Conservation (phyloP, 1,140 invertebrate species). For the Monochamus saltuarius region DNA sequence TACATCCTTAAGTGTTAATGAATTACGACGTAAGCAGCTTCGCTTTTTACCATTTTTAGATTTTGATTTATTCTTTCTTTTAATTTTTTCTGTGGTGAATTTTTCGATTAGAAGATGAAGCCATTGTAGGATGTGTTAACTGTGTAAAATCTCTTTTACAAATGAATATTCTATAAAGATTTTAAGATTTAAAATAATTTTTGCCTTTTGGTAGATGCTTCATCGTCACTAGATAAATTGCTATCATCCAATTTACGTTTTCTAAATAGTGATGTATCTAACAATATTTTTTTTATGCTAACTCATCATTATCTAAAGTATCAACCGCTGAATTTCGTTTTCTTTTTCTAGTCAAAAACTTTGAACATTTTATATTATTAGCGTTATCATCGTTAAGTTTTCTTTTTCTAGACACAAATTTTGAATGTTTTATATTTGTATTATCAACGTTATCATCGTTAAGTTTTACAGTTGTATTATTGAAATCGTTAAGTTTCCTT, state of each 20-base stretch:
- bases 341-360: too few relatives aligned
- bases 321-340: too few relatives aligned
- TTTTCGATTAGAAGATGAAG: background rate
- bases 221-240: background rate
- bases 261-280: background rate
- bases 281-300: slow-evolving; percentile 7
- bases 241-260: background rate
- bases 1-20: slow-evolving; percentile 17
- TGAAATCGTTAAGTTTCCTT: too few relatives aligned
- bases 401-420: too few relatives aligned
- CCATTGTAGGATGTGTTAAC: background rate
- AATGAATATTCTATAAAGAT: background rate
- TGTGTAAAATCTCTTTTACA: background rate
- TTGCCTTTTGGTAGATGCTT: background rate
- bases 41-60: background rate
- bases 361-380: too few relatives aligned
- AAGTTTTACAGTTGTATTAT: too few relatives aligned
- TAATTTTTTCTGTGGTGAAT: slow-evolving; percentile 4
- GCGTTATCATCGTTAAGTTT: too few relatives aligned
- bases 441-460: too few relatives aligned
- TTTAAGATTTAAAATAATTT: slow-evolving; percentile 3
- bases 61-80: slow-evolving; percentile 14
- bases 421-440: too few relatives aligned
- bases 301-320: too few relatives aligned
- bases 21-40: background rate